Base-by-base conservation (phyloP, 2,113 vertebrate species). In the Variabilichromis moorii region DNA sequence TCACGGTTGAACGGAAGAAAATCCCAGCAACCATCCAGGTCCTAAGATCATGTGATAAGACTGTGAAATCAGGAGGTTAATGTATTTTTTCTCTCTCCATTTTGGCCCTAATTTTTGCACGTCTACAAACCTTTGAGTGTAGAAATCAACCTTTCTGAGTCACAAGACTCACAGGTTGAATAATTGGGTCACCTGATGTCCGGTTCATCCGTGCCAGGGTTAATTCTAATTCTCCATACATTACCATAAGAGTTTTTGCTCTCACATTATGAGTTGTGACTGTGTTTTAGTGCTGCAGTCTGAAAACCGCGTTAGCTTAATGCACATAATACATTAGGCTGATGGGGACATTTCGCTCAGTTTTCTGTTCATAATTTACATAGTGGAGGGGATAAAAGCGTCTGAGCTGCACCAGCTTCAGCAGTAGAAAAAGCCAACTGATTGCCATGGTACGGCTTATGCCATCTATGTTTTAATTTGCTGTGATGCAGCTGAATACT, bases 281-380 rank as follows among this genome's bases (percentile, higher is more conserved):
- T 68, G 42, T 80, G 68, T 89, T 86, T 80, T 21, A 71, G 11
- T 35, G 14, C 63, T 24, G 45, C 51, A 21, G 50, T 17, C 84
- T 83, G 78, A 88, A 59, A 81, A 66, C 59, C 26, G 9, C 50
- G 63, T 92, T 91, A 79, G 83, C 86, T 71, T 93, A 91, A 93
- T 92, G 91, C 91, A 81, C 84, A 80, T 54, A 47, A 89, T 88
- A 42, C 83, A 94, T 94, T 83, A 88, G 85, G 53, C 83, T 91
- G 82, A 89, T 88, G 87, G 89, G 78, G 92, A 84, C 85, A 87
- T 91, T 92, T 86, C 55, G 66, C 76, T 90, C 83, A 80, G 84
- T 92, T 89, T 93, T 87, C 80, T 81, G 17, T 79, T 71, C 4
- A 7, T 89, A 81, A 91, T 95, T 92, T 92, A 88, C 91, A 92